These are phyloP conservation scores for Echinarachnius parma DNA, from an alignment of 53 echinoderm and acorn worm genomes.

Conservation along the genomic window DNA sequence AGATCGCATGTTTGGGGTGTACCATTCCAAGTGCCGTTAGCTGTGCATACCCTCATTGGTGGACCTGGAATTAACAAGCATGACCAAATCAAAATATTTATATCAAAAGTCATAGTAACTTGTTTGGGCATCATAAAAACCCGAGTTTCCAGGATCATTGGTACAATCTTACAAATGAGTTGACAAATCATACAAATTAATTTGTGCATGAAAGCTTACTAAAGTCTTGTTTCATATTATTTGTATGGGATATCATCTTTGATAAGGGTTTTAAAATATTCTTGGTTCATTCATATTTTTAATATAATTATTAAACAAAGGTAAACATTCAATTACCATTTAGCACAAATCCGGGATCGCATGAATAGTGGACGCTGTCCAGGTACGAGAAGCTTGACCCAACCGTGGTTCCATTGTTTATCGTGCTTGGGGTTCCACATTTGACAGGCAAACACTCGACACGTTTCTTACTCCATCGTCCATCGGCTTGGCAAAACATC, in stretches of 20 bases:
- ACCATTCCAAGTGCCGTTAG: slow-evolving; percentile 31
- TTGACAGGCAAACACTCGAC: slow-evolving; percentile 53
- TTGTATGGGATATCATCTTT: too few relatives aligned
- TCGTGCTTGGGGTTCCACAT: slow-evolving; percentile 53
- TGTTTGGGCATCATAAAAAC: too few relatives aligned
- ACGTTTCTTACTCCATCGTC: slow-evolving; percentile 53
- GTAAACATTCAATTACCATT: slow-evolving; percentile 35
- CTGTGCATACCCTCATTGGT: background rate
- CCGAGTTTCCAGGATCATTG: too few relatives aligned
- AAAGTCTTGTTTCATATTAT: too few relatives aligned
- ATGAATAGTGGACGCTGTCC: slow-evolving; percentile 34
- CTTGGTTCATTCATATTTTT: too few relatives aligned
- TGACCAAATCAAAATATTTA: too few relatives aligned
- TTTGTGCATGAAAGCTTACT: too few relatives aligned
- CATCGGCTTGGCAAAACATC: slow-evolving; percentile 52
- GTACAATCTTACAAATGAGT: too few relatives aligned
- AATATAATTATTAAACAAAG: too few relatives aligned
- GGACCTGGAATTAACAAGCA: slow-evolving; percentile 8
- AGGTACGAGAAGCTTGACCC: slow-evolving; percentile 38
- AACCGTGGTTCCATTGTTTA: slow-evolving; percentile 31
- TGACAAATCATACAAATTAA: too few relatives aligned
- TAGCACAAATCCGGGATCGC: slow-evolving; percentile 60
- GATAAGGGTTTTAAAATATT: too few relatives aligned
- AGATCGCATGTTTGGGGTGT: background rate
- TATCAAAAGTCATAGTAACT: too few relatives aligned